Conservation (phyloP, 2,113 vertebrate species). For the Thermophis baileyi region DNA sequence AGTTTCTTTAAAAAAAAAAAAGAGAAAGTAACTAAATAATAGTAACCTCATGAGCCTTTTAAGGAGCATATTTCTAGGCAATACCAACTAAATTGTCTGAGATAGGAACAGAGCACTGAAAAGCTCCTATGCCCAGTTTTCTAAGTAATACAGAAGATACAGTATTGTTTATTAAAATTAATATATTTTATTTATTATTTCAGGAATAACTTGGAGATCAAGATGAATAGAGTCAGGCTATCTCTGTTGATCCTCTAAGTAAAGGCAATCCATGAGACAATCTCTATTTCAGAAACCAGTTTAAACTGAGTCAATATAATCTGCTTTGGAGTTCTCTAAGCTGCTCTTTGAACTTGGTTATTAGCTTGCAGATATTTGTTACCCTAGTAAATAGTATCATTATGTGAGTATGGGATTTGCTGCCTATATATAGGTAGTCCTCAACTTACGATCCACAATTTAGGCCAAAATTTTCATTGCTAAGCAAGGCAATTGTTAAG, state of each 20-base stretch:
- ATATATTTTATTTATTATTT: too few relatives aligned
- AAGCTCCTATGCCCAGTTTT: background rate
- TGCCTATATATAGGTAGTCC: background rate
- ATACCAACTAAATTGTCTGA: background rate
- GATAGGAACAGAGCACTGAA: background rate
- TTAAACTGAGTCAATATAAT: background rate
- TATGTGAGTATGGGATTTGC: background rate
- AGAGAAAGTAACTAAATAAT: background rate
- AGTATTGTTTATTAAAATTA: background rate
- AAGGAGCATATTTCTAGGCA: background rate
- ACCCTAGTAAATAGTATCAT: background rate
- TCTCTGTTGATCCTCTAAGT: background rate
- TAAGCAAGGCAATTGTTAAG: background rate
- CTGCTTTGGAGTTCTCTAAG: background rate
- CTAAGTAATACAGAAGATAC: background rate
- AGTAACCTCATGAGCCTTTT: background rate
- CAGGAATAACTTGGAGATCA: background rate
- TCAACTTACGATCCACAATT: background rate
- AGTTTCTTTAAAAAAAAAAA: background rate
- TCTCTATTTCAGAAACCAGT: background rate
- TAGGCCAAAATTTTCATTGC: background rate
- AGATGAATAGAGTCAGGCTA: background rate
- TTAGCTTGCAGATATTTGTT: background rate
- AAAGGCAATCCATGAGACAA: background rate
- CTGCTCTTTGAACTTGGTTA: background rate